Evolutionary conservation across 1,140 invertebrate genomes (phyloP), one percentile per base, ranked within the genome.

Genomic region (Rhizoglyphus robini): DNA sequence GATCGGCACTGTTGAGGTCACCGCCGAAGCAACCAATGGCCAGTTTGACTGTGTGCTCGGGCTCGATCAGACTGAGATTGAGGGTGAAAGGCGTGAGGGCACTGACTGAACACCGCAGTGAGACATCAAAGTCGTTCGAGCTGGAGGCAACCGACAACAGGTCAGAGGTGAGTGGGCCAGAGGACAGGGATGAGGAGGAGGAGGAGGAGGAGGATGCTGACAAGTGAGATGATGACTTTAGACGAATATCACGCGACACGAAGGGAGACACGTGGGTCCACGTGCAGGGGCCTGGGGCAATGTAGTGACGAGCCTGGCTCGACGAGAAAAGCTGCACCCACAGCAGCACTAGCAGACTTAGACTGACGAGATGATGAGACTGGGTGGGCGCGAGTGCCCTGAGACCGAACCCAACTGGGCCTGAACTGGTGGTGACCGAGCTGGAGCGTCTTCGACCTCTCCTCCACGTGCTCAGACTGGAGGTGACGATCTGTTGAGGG

Each of bases 51-150:
- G 89, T 87, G 29, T 88, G 88, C 68, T 89, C 87, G 74, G 83
- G 78, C 64, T 86, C 86, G 47, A 90, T 86, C 59, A 88, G 85
- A 74, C 86, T 88, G 73, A 91, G 88, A 75, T 92, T 91, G 11
- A 86, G 87, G n/a, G 83, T 84, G 71, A 88, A 85, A 71, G 86
- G 85, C 73, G 88, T 85, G 75, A 85, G 87, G 75, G 84, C 86
- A 46, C 84, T 75, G 69, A 88, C 80, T 76, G 84, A 83, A 77
- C 88, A 92, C 47, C 82, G 84, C 36, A 91, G 79, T 13, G 84
- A 80, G 54, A 88, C 85, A 72, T 67, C 68, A 49, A 67, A 67
- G 20, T 58, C 38, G 25, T 27, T 65, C 23, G 46, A 3, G 32
- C n/a, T 60, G 32, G 11, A 20, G 58, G 2, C 1, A 27, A 46